Conservation (phyloP, 2,797 vertebrate genomes). For the Eulemur rubriventer region DNA sequence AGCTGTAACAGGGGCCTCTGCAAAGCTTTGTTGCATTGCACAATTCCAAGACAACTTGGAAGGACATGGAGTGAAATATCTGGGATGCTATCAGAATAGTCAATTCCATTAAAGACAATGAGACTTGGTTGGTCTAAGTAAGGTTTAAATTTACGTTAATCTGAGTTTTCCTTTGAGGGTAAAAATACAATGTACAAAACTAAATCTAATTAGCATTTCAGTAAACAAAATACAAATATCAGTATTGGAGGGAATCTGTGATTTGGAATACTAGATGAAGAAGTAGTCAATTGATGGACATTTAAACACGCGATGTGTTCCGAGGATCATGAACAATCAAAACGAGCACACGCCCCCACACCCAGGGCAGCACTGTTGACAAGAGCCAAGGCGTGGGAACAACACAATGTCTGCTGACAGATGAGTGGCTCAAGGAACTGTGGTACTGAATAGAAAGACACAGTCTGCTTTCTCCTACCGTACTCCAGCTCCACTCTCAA, state of each 20-base stretch:
- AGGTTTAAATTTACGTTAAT: background rate
- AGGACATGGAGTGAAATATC: background rate
- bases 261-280: background rate
- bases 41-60: background rate
- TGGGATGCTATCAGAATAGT: background rate
- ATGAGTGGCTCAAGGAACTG: background rate
- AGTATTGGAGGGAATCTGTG: background rate
- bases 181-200: background rate
- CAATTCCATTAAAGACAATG: background rate
- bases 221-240: conserved; percentile 9
- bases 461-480: background rate
- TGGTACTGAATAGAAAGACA: background rate
- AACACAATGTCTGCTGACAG: background rate
- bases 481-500: background rate
- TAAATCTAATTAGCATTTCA: background rate
- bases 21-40: background rate
- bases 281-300: background rate
- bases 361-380: accelerated
- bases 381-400: background rate
- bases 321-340: background rate
- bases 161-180: background rate
- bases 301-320: background rate
- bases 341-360: accelerated
- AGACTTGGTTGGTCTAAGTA: background rate
- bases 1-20: background rate